A percentile compares a stretch with the other conserved stretches of the same genome.
Conservation (phyloP, 2,888 invertebrate genomes). For the Andrena minutula region DNA sequence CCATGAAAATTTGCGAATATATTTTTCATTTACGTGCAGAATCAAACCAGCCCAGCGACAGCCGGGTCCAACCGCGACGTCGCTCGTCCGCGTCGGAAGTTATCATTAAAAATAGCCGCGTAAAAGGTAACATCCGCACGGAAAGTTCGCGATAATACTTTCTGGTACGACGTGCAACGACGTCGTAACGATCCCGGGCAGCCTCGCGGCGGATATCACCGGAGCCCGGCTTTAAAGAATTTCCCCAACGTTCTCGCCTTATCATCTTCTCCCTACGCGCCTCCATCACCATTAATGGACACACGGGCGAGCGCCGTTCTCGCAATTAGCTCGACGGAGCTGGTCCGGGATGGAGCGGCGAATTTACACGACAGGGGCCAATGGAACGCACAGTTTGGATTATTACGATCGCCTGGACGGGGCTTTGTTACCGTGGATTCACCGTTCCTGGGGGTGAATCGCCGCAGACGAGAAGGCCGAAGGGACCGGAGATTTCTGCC, state of each 20-base stretch:
- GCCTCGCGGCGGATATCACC: background rate
- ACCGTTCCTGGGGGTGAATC: constrained; percentile 3
- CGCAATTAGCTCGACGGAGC: constrained; percentile 52
- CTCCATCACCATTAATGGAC: constrained; percentile 10
- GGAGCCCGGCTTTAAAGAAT: constrained; percentile 2
- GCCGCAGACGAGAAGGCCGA: constrained; percentile 37
- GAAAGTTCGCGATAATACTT: constrained; percentile 28
- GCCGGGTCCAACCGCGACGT: constrained; percentile 5
- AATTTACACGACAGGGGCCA: constrained; percentile 63
- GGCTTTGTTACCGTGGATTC: constrained; percentile 65
- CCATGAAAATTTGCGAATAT: background rate
- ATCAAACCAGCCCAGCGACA: background rate
- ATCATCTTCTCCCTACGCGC: background rate
- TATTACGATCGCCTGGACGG: constrained; percentile 66
- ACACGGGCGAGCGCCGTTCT: constrained; percentile 10
- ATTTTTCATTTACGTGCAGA: constrained; percentile 17
- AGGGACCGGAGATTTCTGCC: constrained; percentile 69
- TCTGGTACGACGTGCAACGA: background rate
- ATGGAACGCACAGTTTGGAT: constrained; percentile 69
- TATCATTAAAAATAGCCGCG: constrained; percentile 25
- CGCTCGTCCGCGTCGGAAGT: constrained; percentile 22
- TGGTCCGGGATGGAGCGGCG: constrained; percentile 30
- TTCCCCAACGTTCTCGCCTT: background rate
- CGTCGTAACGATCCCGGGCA: background rate
- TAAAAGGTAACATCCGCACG: background rate